Evolutionary conservation across 1,140 invertebrate genomes (phyloP).

Genomic region (Ceratina calcarata): DNA sequence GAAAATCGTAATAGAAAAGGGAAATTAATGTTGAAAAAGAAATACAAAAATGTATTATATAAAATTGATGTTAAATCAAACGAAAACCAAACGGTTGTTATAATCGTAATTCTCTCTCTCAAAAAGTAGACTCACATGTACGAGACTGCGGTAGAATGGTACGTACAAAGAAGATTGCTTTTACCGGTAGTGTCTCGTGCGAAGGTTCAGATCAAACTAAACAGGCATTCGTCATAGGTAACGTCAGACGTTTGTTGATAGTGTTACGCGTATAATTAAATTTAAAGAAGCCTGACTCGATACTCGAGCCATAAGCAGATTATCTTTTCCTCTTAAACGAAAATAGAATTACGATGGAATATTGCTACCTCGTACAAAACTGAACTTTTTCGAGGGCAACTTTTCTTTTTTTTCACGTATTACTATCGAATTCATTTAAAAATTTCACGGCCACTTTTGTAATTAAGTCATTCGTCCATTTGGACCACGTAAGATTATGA

Average conservation of each 20-base stretch:
- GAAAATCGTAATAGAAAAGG: constrained; percentile 48
- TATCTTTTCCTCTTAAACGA: constrained; percentile 67
- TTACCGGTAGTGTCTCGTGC: constrained; percentile 15
- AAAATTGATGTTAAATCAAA: neutral
- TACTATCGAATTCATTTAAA: neutral
- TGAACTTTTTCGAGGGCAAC: neutral
- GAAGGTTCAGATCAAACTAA: constrained; percentile 69
- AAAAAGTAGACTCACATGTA: constrained; percentile 55
- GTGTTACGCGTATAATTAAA: constrained; percentile 76
- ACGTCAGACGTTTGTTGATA: constrained; percentile 74
- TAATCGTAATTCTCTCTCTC: neutral
- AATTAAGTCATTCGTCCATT: neutral
- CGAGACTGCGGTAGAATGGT: neutral
- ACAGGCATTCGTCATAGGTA: constrained; percentile 54
- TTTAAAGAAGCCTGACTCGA: constrained; percentile 73
- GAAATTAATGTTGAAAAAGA: constrained; percentile 40
- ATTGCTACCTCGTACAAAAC: neutral
- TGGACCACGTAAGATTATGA: neutral
- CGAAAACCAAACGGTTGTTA: neutral
- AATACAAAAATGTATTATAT: neutral
- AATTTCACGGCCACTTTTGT: neutral
- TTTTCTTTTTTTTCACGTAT: constrained; percentile 11
- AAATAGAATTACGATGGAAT: constrained; percentile 58
- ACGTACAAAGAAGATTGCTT: constrained; percentile 20
- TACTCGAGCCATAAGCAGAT: constrained; percentile 72